A percentile compares a stretch with the other conserved stretches of the same genome.
phyloP scores from a whole-genome alignment of 2,113 vertebrate genomes.

The Nothocercus nigrocapillus region DNA sequence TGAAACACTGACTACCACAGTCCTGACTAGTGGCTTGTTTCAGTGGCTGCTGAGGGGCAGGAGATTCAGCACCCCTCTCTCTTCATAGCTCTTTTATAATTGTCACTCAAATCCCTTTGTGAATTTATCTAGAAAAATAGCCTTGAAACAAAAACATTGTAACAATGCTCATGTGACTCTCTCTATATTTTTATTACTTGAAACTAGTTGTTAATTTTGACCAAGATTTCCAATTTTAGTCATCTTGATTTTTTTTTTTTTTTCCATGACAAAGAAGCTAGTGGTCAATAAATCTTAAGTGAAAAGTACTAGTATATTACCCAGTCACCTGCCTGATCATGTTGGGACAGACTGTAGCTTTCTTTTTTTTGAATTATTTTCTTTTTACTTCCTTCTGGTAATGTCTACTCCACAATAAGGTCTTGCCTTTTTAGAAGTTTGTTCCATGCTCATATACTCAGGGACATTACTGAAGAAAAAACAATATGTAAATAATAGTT shows the following conservation, averaged over 20 bases:
- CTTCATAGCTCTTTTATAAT: not conserved
- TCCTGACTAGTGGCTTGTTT: not conserved
- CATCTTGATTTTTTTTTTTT: rapidly evolving
- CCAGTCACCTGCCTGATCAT: not conserved
- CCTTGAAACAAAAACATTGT: not conserved
- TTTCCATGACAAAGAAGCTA: not conserved
- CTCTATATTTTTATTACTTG: not conserved
- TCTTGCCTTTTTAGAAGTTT: not conserved
- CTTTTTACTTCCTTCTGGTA: not conserved
- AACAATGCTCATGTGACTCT: not conserved
- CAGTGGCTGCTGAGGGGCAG: not conserved
- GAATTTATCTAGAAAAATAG: not conserved
- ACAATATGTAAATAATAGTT: not conserved
- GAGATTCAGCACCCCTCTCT: not conserved
- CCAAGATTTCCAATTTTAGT: not conserved
- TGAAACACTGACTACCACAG: not conserved
- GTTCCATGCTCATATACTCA: not conserved
- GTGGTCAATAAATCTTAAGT: not conserved
- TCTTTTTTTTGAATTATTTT: not conserved
- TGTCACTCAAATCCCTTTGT: not conserved
- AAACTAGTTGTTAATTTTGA: not conserved
- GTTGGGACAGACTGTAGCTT: not conserved
- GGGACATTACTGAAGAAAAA: not conserved
- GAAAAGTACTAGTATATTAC: not conserved
- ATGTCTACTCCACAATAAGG: not conserved